Evolutionary conservation across 2,797 vertebrate species (phyloP).

Genomic region (Hoplostethus atlanticus): DNA sequence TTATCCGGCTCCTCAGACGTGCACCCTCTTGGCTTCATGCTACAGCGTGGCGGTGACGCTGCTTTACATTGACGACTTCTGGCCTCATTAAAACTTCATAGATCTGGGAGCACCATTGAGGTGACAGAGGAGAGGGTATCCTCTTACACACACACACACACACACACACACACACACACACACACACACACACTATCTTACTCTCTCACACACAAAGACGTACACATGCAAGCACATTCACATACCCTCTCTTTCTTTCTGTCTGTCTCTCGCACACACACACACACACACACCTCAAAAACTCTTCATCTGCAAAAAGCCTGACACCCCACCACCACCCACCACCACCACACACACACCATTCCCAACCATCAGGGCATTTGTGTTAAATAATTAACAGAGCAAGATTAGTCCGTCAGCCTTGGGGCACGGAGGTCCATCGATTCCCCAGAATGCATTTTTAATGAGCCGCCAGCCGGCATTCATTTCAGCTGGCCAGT

Average conservation of each 20-base stretch:
- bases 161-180: conserved; percentile 11
- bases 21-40: conserved; percentile 20
- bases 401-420: conserved; percentile 85
- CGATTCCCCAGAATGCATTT: conserved; percentile 85
- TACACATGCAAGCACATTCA: conserved; percentile 22
- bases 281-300: conserved; percentile 40
- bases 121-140: conserved; percentile 69
- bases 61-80: conserved; percentile 55
- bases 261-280: conserved; percentile 37
- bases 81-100: conserved; percentile 84
- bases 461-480: conserved; percentile 84
- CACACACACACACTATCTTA: neutral
- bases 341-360: neutral
- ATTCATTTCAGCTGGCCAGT: conserved; percentile 82
- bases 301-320: conserved; percentile 43
- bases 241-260: conserved; percentile 18
- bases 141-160: conserved; percentile 42
- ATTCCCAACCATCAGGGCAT: conserved; percentile 53
- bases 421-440: conserved; percentile 81
- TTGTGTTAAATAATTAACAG: conserved; percentile 86
- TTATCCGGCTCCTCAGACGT: conserved; percentile 23
- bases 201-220: conserved; percentile 1
- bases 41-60: conserved; percentile 45
- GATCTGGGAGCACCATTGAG: conserved; percentile 71
- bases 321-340: conserved; percentile 11